Percentiles rank a stretch among this genome's conserved stretches.
phyloP scores from a whole-genome alignment of 1,140 invertebrate species.

The Lepidurus arcticus region DNA sequence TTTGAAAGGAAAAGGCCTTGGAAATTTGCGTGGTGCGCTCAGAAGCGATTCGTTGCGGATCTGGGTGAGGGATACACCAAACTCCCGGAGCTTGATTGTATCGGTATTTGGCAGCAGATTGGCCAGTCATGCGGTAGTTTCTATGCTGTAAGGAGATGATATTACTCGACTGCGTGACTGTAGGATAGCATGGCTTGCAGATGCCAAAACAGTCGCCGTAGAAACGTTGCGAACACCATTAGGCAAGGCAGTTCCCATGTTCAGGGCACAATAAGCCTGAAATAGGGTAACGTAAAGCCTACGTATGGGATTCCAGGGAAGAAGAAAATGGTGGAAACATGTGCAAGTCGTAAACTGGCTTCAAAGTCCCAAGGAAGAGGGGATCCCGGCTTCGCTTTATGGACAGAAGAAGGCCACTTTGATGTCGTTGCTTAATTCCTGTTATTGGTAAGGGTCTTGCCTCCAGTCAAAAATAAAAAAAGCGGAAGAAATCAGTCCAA shows the following conservation, averaged over 20 bases:
- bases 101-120: background rate
- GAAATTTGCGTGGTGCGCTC: background rate
- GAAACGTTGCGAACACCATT: background rate
- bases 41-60: background rate
- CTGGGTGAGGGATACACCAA: background rate
- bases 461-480: too few relatives aligned
- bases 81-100: background rate
- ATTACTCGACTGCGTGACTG: background rate
- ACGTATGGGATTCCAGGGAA: constrained; percentile 9
- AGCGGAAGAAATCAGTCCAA: too few relatives aligned
- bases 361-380: background rate
- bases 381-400: background rate
- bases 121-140: background rate
- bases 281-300: constrained; percentile 13
- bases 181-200: background rate
- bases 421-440: constrained; percentile 10
- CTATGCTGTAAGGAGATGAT: background rate
- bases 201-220: constrained; percentile 8
- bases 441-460: background rate
- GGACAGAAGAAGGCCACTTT: background rate
- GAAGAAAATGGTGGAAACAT: background rate
- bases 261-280: background rate
- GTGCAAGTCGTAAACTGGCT: constrained; percentile 12
- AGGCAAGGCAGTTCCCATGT: background rate
- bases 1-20: constrained; percentile 12